Evolutionary conservation across 2,113 vertebrate species (phyloP).

Genomic region (Podilymbus podiceps): DNA sequence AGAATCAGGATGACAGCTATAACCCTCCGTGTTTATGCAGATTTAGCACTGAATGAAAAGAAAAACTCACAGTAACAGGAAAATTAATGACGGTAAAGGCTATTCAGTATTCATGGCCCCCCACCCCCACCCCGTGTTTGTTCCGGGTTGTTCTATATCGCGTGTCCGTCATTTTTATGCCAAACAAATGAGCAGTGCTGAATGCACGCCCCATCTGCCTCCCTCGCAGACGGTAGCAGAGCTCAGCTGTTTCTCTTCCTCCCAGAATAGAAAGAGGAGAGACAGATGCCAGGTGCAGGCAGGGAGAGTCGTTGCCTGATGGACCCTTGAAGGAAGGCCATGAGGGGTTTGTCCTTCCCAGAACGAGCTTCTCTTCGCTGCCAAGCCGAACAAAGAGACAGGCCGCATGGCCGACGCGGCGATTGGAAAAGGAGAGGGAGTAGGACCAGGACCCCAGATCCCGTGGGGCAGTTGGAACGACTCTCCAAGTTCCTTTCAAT

Average conservation of each 20-base stretch:
- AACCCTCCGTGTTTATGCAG: not conserved
- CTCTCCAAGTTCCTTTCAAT: not conserved
- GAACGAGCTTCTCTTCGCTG: not conserved
- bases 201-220: slow-evolving; percentile 45
- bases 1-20: not conserved
- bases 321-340: not conserved
- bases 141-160: not conserved
- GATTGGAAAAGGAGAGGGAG: not conserved
- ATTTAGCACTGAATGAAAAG: not conserved
- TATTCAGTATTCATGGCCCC: not conserved
- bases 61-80: not conserved
- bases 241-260: slow-evolving; percentile 52
- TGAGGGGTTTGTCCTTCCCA: not conserved
- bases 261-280: slow-evolving; percentile 48
- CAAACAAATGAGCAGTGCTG: slow-evolving; percentile 28
- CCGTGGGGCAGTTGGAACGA: not conserved
- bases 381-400: not conserved
- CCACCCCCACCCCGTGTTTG: not conserved
- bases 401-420: not conserved
- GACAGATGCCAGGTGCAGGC: slow-evolving; percentile 54
- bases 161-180: not conserved
- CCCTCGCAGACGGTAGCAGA: not conserved
- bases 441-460: not conserved
- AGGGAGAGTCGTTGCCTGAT: not conserved
- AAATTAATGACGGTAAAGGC: not conserved